Evolutionary conservation across 2,113 vertebrate genomes (phyloP).

Genomic region (Gymnogyps californianus): DNA sequence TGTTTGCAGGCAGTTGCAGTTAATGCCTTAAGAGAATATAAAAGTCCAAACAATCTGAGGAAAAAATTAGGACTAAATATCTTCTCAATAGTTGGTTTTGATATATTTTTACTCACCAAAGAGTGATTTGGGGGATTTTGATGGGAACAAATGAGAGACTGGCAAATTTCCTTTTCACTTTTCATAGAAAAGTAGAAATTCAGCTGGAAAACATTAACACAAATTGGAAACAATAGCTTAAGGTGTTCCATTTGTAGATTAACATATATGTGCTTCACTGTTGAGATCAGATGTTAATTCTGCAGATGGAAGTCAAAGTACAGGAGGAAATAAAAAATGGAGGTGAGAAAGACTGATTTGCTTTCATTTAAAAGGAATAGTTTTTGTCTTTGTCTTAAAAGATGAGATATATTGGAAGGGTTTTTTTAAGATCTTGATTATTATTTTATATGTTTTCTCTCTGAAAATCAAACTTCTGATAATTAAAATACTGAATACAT

Average conservation of each 20-base stretch:
- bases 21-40: background rate
- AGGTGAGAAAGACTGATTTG: background rate
- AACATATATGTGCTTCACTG: background rate
- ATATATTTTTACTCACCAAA: background rate
- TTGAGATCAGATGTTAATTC: background rate
- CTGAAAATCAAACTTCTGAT: background rate
- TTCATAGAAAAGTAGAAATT: background rate
- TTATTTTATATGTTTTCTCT: background rate
- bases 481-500: background rate
- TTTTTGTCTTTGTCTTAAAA: background rate
- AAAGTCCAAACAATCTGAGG: background rate
- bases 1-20: background rate
- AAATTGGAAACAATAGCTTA: constrained; percentile 1
- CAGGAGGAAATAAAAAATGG: background rate
- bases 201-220: background rate
- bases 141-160: background rate
- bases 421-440: background rate
- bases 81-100: background rate
- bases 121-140: background rate
- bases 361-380: background rate
- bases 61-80: background rate
- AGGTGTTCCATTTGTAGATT: constrained; percentile 9
- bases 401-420: background rate
- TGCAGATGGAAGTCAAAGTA: background rate
- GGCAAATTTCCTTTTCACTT: background rate